These are phyloP conservation scores for Nothura maculosa DNA, from an alignment of 2,797 vertebrate genomes.

Conservation along the genomic window DNA sequence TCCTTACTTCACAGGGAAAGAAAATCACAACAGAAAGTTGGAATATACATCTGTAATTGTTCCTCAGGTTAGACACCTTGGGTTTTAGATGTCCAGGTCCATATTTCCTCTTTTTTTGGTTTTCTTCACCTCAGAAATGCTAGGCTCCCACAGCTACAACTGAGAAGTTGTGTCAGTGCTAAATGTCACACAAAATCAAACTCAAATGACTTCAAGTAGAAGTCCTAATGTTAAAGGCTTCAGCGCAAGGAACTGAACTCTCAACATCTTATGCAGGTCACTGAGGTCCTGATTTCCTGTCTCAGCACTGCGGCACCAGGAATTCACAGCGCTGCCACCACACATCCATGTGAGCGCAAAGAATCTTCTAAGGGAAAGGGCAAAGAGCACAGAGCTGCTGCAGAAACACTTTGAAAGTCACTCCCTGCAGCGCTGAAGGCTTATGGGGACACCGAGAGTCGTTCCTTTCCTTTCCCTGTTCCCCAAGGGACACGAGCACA, in stretches of 20 bases:
- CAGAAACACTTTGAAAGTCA: background rate
- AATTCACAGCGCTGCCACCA: background rate
- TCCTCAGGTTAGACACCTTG: background rate
- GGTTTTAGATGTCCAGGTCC: background rate
- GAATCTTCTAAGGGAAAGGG: background rate
- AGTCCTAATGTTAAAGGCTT: background rate
- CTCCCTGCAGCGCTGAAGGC: background rate
- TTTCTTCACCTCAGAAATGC: background rate
- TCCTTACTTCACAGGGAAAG: background rate
- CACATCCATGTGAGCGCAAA: background rate
- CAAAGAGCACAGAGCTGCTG: constrained; percentile 26
- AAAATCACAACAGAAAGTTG: background rate
- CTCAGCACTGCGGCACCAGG: constrained; percentile 20
- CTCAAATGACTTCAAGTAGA: background rate
- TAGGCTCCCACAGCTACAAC: background rate
- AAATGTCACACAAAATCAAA: background rate
- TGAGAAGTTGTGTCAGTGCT: background rate
- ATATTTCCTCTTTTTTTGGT: background rate
- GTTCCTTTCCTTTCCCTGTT: background rate
- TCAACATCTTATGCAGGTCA: background rate
- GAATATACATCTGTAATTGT: background rate
- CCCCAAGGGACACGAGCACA: background rate
- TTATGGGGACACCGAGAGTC: background rate
- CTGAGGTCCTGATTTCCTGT: constrained; percentile 4
- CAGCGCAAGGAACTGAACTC: background rate